Evolutionary conservation across 2,797 vertebrate species (phyloP).

Genomic region (Ptychobarbus kaznakovi): DNA sequence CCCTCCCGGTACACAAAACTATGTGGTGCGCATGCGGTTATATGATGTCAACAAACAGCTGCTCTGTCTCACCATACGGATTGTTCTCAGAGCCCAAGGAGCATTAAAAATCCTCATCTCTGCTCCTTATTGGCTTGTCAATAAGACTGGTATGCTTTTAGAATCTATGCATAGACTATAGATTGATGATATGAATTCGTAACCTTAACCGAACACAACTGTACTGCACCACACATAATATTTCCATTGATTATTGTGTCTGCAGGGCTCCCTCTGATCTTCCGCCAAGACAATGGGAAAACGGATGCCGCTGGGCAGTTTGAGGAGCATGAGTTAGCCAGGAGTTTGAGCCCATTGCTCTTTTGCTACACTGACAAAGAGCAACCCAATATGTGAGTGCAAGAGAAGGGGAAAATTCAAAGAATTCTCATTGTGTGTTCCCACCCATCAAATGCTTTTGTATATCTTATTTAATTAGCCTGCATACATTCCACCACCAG

Average conservation of each 20-base stretch:
- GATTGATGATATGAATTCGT: conserved; percentile 1
- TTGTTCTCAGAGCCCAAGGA: conserved; percentile 90
- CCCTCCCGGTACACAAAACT: conserved; percentile 95
- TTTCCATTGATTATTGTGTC: conserved; percentile 23
- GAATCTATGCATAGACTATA: not conserved
- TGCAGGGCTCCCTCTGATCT: conserved; percentile 93
- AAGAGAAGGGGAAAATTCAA: not conserved
- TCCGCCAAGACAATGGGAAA: conserved; percentile 95
- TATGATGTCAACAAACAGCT: conserved; percentile 89
- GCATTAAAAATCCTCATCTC: conserved; percentile 94
- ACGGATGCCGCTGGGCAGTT: conserved; percentile 93
- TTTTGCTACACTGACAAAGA: conserved; percentile 98
- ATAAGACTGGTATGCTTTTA: conserved; percentile 88
- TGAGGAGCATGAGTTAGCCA: conserved; percentile 95
- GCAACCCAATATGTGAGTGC: conserved; percentile 91
- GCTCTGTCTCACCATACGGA: conserved; percentile 92
- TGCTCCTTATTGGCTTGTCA: conserved; percentile 94
- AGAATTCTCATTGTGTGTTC: conserved; percentile 6
- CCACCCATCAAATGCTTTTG: conserved; percentile 11
- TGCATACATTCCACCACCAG: not conserved
- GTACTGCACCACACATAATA: not conserved
- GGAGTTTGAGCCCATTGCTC: conserved; percentile 93
- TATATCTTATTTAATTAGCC: conserved; percentile 10
- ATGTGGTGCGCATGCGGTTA: conserved; percentile 92
- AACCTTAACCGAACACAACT: not conserved